Base-by-base conservation (phyloP, 53 echinoderm and acorn worm genomes). In the Holothuria scabra region DNA sequence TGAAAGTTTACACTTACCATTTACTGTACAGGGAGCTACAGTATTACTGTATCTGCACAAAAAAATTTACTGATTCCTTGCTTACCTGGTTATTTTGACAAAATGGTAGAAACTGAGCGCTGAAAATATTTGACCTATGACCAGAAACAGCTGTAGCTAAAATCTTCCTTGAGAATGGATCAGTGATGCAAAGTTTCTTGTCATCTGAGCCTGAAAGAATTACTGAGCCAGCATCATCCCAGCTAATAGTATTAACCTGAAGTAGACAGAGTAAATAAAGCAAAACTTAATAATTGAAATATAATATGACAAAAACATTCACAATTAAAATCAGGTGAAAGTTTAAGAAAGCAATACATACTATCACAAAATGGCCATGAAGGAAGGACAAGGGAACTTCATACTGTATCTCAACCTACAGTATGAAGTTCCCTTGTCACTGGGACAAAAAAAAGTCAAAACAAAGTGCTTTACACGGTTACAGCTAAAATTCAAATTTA, bases 141-240 rank as follows among this genome's bases (percentile, higher is more conserved):
- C 99, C 99, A 34, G 99, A 94, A 10, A 86, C 71, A 22, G 94
- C 81, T 66, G 74, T 59, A 8, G 94, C 87, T 12, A 91, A 63
- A 20, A 87, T 74, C 74, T 94, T 82, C 32, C 84, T 87, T 22
- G 83, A 86, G 87, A 88, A 89, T 11, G 94, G 92, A 52, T 94
- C 83, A 13, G 99, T 92, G 60, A 97, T 89, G 79, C 94, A 94
- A 11, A 97, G 86, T 63, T 97, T 87, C 88, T 94, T 97, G 80
- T 97, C 99, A 85, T 97, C 99, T n/a, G 99, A 92, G 30, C 99
- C 99, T 7, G 99, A 97, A 25, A 97, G 76, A 46, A 97, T 85
- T 19, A 86, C 76, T 37, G 90, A 74, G 1, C 99, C 99, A 31
- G 56, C 85, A 2, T 97, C 99, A 89, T 91, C 92, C 99, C 99